Evolutionary conservation across 2,113 vertebrate genomes (phyloP).

Genomic region (Globicephala melas): DNA sequence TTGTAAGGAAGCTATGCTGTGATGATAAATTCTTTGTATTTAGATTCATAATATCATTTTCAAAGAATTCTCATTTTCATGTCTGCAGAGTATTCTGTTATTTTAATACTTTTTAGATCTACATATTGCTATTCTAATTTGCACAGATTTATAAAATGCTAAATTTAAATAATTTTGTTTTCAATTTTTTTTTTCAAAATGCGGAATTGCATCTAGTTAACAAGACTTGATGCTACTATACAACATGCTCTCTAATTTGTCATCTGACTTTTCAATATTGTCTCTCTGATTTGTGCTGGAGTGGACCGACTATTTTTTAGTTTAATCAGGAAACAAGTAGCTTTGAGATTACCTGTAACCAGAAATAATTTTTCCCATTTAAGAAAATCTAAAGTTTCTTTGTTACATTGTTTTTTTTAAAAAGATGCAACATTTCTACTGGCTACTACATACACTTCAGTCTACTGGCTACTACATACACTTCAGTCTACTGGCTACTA

Average conservation of each 20-base stretch:
- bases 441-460: background rate
- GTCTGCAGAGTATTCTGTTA: background rate
- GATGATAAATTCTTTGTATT: background rate
- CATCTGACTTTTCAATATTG: background rate
- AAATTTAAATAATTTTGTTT: background rate
- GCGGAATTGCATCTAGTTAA: background rate
- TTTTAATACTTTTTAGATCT: background rate
- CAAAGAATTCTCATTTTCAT: background rate
- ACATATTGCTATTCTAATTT: background rate
- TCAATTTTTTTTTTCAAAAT: background rate
- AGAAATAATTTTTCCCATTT: background rate
- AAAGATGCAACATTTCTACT: background rate
- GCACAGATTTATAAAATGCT: background rate
- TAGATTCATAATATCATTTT: background rate
- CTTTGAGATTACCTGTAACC: background rate
- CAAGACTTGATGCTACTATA: background rate
- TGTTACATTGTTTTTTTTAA: background rate
- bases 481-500: background rate
- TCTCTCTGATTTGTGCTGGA: background rate
- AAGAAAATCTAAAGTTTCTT: background rate
- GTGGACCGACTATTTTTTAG: background rate
- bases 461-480: background rate
- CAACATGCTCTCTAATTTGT: background rate
- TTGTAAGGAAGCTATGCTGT: background rate
- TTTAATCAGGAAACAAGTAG: background rate